These are phyloP conservation scores for Proteles cristata DNA, from an alignment of 2,113 vertebrate genomes.

Conservation along the genomic window DNA sequence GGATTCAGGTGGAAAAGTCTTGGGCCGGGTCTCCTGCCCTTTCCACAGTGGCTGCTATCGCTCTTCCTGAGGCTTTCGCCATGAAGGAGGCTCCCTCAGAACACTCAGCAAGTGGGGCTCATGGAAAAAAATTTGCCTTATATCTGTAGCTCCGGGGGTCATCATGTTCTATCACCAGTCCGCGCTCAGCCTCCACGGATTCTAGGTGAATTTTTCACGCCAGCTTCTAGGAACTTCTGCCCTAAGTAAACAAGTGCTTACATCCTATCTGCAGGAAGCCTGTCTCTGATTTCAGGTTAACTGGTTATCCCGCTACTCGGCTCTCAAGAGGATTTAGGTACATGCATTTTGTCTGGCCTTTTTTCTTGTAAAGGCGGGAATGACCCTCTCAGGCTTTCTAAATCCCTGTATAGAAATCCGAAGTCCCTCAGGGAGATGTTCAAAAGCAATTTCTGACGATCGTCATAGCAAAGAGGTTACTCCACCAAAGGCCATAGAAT, in stretches of 20 bases:
- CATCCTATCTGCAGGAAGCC: background rate
- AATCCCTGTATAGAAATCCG: background rate
- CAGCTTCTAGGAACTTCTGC: background rate
- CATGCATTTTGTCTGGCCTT: background rate
- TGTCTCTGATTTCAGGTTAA: background rate
- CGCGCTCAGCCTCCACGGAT: background rate
- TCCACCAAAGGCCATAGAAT: background rate
- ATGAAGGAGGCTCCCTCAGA: background rate
- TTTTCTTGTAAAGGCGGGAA: background rate
- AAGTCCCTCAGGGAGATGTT: constrained; percentile 24
- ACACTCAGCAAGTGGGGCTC: background rate
- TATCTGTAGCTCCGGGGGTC: background rate
- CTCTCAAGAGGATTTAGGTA: background rate
- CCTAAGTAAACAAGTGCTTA: background rate
- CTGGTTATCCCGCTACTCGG: background rate
- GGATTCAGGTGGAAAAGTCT: background rate
- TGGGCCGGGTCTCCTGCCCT: background rate
- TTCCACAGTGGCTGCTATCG: background rate
- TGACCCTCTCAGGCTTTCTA: constrained; percentile 21
- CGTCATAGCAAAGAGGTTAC: background rate
- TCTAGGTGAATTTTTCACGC: background rate
- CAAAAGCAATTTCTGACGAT: constrained; percentile 47
- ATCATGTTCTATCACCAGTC: background rate
- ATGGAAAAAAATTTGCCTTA: background rate
- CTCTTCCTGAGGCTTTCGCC: background rate